Percentiles rank a stretch among this genome's conserved stretches.
Evolutionary conservation across 2,113 vertebrate species (phyloP).

Genomic region (Syrmaticus mikado): DNA sequence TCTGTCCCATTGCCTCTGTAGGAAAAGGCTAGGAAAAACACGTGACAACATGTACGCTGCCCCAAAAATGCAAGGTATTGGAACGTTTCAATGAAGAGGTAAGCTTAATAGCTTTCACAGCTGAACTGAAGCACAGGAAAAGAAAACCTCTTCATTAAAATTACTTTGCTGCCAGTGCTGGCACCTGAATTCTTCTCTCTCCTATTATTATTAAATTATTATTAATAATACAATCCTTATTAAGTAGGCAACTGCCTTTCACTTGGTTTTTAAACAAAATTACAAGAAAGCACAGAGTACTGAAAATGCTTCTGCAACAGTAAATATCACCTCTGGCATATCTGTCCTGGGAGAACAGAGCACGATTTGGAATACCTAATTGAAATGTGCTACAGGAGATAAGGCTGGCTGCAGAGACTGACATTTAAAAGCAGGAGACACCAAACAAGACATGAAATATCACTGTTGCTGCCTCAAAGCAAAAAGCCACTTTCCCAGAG

Average conservation of each 20-base stretch:
- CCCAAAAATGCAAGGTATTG: neutral
- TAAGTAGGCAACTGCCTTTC: slow-evolving; percentile 26
- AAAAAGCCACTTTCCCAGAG: slow-evolving; percentile 61
- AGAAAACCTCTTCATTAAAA: slow-evolving; percentile 50
- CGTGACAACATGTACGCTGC: neutral
- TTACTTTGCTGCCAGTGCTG: slow-evolving; percentile 9
- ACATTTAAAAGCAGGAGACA: slow-evolving; percentile 80
- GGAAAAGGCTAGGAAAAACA: neutral
- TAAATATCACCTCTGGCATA: slow-evolving; percentile 80
- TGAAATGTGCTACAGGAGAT: slow-evolving; percentile 84
- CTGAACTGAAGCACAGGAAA: neutral
- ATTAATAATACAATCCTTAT: slow-evolving; percentile 41
- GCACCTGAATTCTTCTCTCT: slow-evolving; percentile 19
- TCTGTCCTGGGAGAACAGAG: slow-evolving; percentile 78
- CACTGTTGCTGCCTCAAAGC: slow-evolving; percentile 71
- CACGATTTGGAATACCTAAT: slow-evolving; percentile 81
- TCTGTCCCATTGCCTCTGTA: neutral
- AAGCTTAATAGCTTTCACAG: neutral
- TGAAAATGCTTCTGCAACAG: slow-evolving; percentile 77
- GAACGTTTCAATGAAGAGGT: neutral
- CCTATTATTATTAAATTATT: slow-evolving; percentile 43
- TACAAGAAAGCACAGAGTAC: slow-evolving; percentile 26
- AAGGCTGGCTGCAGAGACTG: slow-evolving; percentile 76
- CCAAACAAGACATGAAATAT: slow-evolving; percentile 80
- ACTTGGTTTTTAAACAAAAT: neutral